A percentile compares a stretch with the other conserved stretches of the same genome.
Evolutionary conservation across 2,888 invertebrate genomes (phyloP).

Genomic region (Anoncus sp.): DNA sequence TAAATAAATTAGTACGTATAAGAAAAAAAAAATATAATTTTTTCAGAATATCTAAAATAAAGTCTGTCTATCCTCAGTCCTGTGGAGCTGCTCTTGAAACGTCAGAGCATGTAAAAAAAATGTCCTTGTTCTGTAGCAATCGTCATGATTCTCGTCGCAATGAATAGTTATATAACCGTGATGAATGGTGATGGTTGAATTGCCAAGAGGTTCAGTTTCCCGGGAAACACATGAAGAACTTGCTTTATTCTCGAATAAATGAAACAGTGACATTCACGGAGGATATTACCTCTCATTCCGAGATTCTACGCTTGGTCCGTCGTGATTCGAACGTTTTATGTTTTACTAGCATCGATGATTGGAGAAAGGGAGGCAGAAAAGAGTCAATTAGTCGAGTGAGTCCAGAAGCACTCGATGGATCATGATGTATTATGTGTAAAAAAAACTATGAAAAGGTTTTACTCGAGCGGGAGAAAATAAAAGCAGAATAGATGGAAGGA

Average conservation of each 20-base stretch:
- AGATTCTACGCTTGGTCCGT: neutral
- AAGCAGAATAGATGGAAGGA: neutral
- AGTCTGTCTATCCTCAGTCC: neutral
- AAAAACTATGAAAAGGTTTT: neutral
- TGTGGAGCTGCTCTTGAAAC: neutral
- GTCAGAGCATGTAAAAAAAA: neutral
- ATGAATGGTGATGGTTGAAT: neutral
- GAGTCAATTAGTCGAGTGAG: conserved; percentile 35
- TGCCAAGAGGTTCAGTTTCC: neutral
- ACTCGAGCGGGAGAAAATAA: conserved; percentile 1
- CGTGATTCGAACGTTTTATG: conserved; percentile 2
- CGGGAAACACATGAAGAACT: neutral
- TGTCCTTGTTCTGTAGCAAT: neutral
- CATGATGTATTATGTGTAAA: neutral
- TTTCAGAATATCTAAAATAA: too few relatives aligned
- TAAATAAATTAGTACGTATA: too few relatives aligned
- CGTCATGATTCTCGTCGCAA: neutral
- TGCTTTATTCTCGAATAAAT: conserved; percentile 8
- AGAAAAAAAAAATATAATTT: too few relatives aligned
- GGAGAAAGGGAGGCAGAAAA: neutral
- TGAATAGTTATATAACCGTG: neutral
- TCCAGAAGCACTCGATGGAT: neutral
- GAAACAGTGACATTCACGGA: neutral
- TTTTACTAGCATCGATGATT: conserved; percentile 2
- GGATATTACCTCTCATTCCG: neutral